Evolutionary conservation across 2,888 invertebrate genomes (phyloP).

Genomic region (Scrobipalpa costella): DNA sequence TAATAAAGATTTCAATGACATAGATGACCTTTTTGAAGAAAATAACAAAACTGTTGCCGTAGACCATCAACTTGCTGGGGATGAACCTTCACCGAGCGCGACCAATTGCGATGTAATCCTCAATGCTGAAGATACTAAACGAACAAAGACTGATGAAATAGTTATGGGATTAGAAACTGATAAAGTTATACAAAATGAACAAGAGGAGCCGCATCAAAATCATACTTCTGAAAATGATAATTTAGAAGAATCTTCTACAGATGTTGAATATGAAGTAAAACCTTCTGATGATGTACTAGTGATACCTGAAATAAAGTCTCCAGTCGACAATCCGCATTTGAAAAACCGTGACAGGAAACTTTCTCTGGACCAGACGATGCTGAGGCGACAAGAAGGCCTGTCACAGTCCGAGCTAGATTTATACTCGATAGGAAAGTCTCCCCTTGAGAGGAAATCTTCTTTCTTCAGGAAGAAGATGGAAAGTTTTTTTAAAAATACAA

Average conservation of each 20-base stretch:
- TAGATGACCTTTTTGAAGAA: conserved; percentile 55
- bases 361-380: conserved; percentile 66
- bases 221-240: not conserved
- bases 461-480: conserved; percentile 75
- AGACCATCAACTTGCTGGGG: conserved; percentile 33
- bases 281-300: not conserved
- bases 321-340: not conserved
- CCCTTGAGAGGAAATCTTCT: conserved; percentile 70
- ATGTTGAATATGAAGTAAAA: not conserved
- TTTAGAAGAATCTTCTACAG: not conserved
- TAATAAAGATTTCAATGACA: conserved; percentile 61
- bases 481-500: conserved; percentile 70
- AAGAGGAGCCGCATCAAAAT: not conserved
- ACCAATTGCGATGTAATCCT: conserved; percentile 50
- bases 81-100: conserved; percentile 49
- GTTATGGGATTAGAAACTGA: not conserved
- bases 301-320: not conserved
- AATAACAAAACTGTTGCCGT: conserved; percentile 24
- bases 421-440: conserved; percentile 67
- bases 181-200: not conserved
- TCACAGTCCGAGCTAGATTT: conserved; percentile 73
- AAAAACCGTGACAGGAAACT: conserved; percentile 53
- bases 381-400: conserved; percentile 57
- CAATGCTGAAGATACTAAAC: not conserved
- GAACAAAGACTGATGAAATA: not conserved